These are phyloP conservation scores for Oostethus manadensis DNA, from an alignment of 2,113 vertebrate species.

Conservation along the genomic window DNA sequence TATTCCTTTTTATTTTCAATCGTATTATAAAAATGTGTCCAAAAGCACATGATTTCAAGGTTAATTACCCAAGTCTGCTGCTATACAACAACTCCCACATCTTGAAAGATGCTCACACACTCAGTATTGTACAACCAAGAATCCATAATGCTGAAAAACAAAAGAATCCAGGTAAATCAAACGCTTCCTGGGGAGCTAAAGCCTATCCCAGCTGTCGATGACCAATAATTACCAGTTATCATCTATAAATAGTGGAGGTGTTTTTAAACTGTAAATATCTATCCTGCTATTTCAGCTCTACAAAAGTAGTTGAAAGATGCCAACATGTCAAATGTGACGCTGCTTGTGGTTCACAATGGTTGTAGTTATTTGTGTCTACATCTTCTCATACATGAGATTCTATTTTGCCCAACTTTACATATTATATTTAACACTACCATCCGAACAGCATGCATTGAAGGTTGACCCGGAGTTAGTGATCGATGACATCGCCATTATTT, in stretches of 20 bases:
- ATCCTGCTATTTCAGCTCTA: background rate
- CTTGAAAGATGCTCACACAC: no score
- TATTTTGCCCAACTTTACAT: background rate
- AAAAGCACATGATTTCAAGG: no score
- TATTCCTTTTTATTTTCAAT: no score
- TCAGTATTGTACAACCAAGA: no score
- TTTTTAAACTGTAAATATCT: background rate
- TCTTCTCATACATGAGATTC: background rate
- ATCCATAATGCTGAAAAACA: no score
- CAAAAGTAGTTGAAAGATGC: slow-evolving; percentile 3
- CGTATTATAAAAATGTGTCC: no score
- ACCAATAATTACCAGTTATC: background rate
- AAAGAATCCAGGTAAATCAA: no score
- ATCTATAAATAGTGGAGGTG: background rate
- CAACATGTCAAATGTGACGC: background rate
- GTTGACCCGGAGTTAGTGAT: slow-evolving; percentile 20
- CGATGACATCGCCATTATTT: slow-evolving; percentile 14
- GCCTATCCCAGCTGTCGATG: no score
- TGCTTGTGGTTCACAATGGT: background rate
- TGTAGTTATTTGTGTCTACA: background rate
- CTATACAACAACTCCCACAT: no score
- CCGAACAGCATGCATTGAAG: background rate
- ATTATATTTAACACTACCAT: slow-evolving; percentile 5
- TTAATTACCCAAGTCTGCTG: no score
- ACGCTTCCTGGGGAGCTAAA: no score